Base-by-base conservation (phyloP, 2,797 vertebrate genomes). In the Xenentodon cancila region DNA sequence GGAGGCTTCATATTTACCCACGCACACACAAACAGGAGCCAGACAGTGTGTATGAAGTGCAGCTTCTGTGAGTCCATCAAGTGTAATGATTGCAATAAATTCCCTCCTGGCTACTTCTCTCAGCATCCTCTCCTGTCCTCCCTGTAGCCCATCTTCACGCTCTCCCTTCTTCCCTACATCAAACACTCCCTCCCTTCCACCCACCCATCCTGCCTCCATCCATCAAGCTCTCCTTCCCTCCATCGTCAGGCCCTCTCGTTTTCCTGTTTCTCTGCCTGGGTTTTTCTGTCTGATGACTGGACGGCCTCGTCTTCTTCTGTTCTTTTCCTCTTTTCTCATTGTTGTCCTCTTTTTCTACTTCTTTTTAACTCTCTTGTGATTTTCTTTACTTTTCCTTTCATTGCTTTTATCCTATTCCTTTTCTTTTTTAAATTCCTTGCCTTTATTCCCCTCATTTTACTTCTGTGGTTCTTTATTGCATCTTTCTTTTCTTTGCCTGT, bases 11-110 rank as follows among this genome's bases (percentile, higher is more conserved):
- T 62, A 52, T 43, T 54, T 40, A 71, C 21, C 52, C 66, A 55
- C 70, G 25, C 45, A 48, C 71, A 77, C 73, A 61, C 56, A 79
- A 44, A 75, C 74, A 81, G 64, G 59, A 87, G 66, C 66, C 85
- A 88, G 84, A 85, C 80, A 82, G 80, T 82, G 80, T 82, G 74
- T 78, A 81, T 82, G 75, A 64, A 80, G 80, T 87, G 87, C 77
- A 84, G 82, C 86, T 82, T 88, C 85, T 85, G 43, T 88, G 90
- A 86, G 80, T 91, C 90, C 85, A 90, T 90, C 87, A 86, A 90
- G 73, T 87, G 78, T 86, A 90, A 92, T 91, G 88, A 91, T 89
- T 84, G 85, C 79, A 83, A 84, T 89, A 88, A 87, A 90, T 88
- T 86, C 83, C 81, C 80, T 87, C 80, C 78, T 79, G 82, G 84